Evolutionary conservation across 2,113 vertebrate species (phyloP).

Genomic region (Clarias macrocephalus): DNA sequence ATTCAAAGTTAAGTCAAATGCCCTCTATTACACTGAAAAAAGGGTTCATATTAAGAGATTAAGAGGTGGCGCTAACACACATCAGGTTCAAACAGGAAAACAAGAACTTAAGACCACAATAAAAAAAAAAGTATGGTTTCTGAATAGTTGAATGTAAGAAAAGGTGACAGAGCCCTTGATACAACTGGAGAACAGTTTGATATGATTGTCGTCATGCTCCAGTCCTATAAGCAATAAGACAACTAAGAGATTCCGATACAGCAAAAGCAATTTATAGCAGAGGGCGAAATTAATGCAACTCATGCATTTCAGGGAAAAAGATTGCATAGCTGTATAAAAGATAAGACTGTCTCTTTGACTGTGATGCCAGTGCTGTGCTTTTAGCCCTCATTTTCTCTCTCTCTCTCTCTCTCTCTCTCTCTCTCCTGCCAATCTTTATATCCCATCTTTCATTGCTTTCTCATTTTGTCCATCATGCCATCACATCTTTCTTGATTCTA

Average conservation of each 20-base stretch:
- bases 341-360: conserved; percentile 60
- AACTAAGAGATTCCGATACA: conserved; percentile 47
- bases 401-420: conserved; percentile 28
- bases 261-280: conserved; percentile 56
- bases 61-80: conserved; percentile 55
- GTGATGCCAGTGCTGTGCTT: conserved; percentile 65
- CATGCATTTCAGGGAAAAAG: conserved; percentile 74
- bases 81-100: conserved; percentile 57
- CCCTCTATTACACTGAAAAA: conserved; percentile 64
- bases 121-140: conserved; percentile 64
- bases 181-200: conserved; percentile 73
- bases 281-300: conserved; percentile 53
- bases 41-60: conserved; percentile 55
- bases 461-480: conserved; percentile 20
- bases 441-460: neutral
- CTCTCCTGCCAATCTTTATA: neutral
- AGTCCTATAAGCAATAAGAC: conserved; percentile 66
- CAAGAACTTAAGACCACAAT: conserved; percentile 54
- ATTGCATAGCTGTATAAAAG: conserved; percentile 81
- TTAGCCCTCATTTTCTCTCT: conserved; percentile 53
- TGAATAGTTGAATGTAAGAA: conserved; percentile 59
- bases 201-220: conserved; percentile 78
- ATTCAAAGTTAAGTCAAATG: conserved; percentile 70
- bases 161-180: conserved; percentile 78
- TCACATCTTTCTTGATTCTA: conserved; percentile 19